These are phyloP conservation scores for Drosophila lowei DNA, from an alignment of 1,140 invertebrate species.

Conservation along the genomic window DNA sequence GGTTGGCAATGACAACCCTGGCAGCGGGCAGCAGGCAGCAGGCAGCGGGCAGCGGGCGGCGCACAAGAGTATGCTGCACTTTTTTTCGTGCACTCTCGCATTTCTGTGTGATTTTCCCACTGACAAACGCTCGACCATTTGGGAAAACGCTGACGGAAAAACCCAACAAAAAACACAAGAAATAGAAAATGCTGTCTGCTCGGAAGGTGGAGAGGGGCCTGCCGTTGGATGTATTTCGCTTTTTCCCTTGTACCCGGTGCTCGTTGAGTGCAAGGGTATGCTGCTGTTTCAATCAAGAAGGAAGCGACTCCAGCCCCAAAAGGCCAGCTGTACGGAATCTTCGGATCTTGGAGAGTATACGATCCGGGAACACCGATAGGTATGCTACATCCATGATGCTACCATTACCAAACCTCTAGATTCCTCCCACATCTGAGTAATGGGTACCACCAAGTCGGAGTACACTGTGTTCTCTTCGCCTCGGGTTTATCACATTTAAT, in stretches of 20 bases:
- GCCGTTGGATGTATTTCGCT: neutral
- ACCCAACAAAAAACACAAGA: slow-evolving; percentile 22
- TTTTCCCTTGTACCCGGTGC: neutral
- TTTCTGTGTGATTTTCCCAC: slow-evolving; percentile 62
- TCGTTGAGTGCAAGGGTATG: too few relatives aligned
- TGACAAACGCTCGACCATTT: slow-evolving; percentile 56
- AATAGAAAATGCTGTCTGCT: slow-evolving; percentile 29
- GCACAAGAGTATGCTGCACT: slow-evolving; percentile 68
- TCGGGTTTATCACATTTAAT: slow-evolving; percentile 71
- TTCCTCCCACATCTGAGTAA: too few relatives aligned
- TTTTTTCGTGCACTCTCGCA: slow-evolving; percentile 65
- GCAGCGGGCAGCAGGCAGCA: neutral
- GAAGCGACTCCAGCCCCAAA: too few relatives aligned
- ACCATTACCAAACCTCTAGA: too few relatives aligned
- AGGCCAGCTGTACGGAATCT: too few relatives aligned
- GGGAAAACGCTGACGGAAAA: slow-evolving; percentile 46
- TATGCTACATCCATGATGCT: too few relatives aligned
- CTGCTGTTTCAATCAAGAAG: too few relatives aligned
- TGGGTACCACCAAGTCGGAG: slow-evolving; percentile 2
- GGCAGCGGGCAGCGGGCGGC: neutral
- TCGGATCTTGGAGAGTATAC: too few relatives aligned
- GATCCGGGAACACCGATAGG: too few relatives aligned
- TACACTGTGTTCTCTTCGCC: too few relatives aligned
- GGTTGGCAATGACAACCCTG: slow-evolving; percentile 51
- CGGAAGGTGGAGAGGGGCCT: neutral